Percentiles rank a stretch among this genome's conserved stretches.
Evolutionary conservation across 1,140 invertebrate species (phyloP).

Genomic region (Thaumetopoea pityocampa): DNA sequence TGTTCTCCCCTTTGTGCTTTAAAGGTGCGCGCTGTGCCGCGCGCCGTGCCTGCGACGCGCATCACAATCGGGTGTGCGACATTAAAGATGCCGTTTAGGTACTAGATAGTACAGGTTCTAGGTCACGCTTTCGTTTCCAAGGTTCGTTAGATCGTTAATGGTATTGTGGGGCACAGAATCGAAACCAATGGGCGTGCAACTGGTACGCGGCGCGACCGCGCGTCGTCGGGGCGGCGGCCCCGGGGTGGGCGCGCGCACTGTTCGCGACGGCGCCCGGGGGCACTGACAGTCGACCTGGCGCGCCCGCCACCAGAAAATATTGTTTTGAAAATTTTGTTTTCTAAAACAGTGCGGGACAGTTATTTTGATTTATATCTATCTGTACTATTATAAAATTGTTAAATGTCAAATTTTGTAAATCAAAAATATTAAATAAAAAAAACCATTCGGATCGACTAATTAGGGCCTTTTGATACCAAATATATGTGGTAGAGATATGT

Average conservation of each 20-base stretch:
- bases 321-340: too few species aligned
- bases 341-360: too few species aligned
- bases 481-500: too few species aligned
- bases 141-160: neutral
- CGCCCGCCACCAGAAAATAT: neutral
- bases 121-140: conserved; percentile 3
- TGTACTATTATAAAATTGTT: too few species aligned
- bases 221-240: neutral
- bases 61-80: neutral
- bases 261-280: neutral
- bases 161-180: conserved; percentile 1
- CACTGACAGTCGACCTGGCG: neutral
- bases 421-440: too few species aligned
- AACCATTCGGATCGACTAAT: too few species aligned
- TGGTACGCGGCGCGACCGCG: neutral
- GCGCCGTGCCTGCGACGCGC: neutral
- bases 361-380: too few species aligned
- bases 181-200: conserved; percentile 6
- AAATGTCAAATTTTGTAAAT: too few species aligned
- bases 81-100: neutral
- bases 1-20: conserved; percentile 12
- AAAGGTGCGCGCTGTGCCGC: too few species aligned
- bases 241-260: conserved; percentile 3
- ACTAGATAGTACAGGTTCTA: neutral
- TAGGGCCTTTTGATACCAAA: too few species aligned